Conservation (phyloP, 2,888 invertebrate species). For the Lochmaea crataegi region DNA sequence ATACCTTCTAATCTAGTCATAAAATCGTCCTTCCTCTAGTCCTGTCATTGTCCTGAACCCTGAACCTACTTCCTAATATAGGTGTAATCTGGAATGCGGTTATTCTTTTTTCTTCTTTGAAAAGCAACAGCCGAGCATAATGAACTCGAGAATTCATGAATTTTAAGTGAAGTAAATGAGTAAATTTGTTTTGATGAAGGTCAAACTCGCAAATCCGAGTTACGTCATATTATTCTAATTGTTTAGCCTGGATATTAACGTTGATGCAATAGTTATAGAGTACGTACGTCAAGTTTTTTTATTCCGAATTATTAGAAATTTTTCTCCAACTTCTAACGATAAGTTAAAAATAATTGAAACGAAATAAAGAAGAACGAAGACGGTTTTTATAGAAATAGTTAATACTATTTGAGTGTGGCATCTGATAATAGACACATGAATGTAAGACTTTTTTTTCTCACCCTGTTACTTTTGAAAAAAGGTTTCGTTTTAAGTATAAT, state of each 20-base stretch:
- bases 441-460: too few species aligned
- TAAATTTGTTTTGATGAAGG: slow-evolving; percentile 5
- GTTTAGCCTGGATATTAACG: not conserved
- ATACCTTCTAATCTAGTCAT: slow-evolving; percentile 13
- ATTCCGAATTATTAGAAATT: too few species aligned
- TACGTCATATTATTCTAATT: slow-evolving; percentile 9
- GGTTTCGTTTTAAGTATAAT: too few species aligned
- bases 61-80: slow-evolving; percentile 18
- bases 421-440: too few species aligned
- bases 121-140: not conserved
- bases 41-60: slow-evolving; percentile 20
- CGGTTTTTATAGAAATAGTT: too few species aligned
- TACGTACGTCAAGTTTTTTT: not conserved
- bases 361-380: too few species aligned
- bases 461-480: too few species aligned
- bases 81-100: slow-evolving; percentile 19
- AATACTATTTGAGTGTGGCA: too few species aligned
- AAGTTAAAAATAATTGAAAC: too few species aligned
- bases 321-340: too few species aligned
- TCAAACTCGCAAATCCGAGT: slow-evolving; percentile 1
- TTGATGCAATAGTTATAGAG: not conserved
- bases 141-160: slow-evolving; percentile 9
- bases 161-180: not conserved
- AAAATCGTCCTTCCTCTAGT: slow-evolving; percentile 16
- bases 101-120: slow-evolving; percentile 13